A percentile compares a stretch with the other conserved stretches of the same genome.
phyloP scores from a whole-genome alignment of 2,797 vertebrate genomes.

The Darevskia mixta region DNA sequence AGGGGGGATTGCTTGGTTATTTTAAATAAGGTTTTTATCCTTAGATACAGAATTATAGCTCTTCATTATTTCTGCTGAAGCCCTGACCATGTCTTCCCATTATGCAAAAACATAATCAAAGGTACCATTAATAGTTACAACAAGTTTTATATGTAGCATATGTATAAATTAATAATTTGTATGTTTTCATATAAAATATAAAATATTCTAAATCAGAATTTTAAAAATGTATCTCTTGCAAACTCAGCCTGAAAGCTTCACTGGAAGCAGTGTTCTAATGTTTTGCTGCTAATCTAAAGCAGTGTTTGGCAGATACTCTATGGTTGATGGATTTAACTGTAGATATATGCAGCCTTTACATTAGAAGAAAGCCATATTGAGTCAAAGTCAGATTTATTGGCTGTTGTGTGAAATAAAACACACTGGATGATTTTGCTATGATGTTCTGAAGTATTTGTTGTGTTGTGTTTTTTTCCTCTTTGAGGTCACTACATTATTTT shows the following conservation, averaged over 20 bases:
- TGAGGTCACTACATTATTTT: conserved; percentile 18
- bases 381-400: conserved; percentile 75
- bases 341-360: conserved; percentile 73
- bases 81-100: conserved; percentile 60
- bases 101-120: conserved; percentile 68
- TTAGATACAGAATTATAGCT: conserved; percentile 57
- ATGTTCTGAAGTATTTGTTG: conserved; percentile 66
- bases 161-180: conserved; percentile 77
- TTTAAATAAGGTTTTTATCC: conserved; percentile 70
- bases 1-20: conserved; percentile 51
- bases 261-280: conserved; percentile 63
- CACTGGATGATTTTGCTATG: conserved; percentile 73
- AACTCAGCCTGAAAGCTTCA: conserved; percentile 66
- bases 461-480: conserved; percentile 56
- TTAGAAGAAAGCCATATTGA: conserved; percentile 77
- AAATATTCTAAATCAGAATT: conserved; percentile 71
- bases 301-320: conserved; percentile 60
- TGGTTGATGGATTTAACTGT: conserved; percentile 63
- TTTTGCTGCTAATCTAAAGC: conserved; percentile 59
- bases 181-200: conserved; percentile 77
- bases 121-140: conserved; percentile 63
- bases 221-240: conserved; percentile 63
- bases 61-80: conserved; percentile 66
- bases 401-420: conserved; percentile 76
- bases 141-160: conserved; percentile 75